Conservation (phyloP, 2,113 vertebrate genomes). For the Catharus fuscescens region DNA sequence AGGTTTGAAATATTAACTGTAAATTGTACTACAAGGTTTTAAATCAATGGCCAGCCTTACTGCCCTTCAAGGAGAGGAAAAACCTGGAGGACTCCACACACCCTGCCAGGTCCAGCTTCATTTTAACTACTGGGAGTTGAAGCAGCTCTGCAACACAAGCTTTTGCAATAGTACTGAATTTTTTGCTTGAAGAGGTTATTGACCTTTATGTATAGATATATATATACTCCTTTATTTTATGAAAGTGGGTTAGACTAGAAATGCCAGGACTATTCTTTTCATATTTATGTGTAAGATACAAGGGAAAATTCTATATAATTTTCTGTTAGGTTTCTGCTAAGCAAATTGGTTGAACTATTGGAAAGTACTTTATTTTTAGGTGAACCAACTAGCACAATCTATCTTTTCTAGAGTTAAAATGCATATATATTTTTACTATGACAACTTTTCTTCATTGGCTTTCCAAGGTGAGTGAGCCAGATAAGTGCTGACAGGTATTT, state of each 20-base stretch:
- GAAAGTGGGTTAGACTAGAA: not conserved
- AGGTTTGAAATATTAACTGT: not conserved
- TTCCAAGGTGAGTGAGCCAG: not conserved
- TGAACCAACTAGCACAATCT: not conserved
- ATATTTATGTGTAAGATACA: not conserved
- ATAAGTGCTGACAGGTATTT: accelerated
- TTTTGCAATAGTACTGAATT: not conserved
- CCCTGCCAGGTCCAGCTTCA: not conserved
- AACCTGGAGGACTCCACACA: not conserved
- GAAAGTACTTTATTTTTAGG: not conserved
- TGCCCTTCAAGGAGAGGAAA: not conserved
- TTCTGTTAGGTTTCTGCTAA: not conserved
- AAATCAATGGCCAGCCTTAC: not conserved
- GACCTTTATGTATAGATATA: not conserved
- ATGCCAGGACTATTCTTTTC: not conserved
- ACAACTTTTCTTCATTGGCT: not conserved
- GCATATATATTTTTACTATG: not conserved
- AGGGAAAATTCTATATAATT: not conserved
- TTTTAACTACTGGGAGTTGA: not conserved
- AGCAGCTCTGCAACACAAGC: not conserved
- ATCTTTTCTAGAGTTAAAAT: not conserved
- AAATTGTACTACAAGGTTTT: not conserved
- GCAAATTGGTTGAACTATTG: not conserved
- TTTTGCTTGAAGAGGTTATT: not conserved
- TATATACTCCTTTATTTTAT: not conserved